Conservation (phyloP, 2,888 invertebrate genomes). For the Oscheius onirici region DNA sequence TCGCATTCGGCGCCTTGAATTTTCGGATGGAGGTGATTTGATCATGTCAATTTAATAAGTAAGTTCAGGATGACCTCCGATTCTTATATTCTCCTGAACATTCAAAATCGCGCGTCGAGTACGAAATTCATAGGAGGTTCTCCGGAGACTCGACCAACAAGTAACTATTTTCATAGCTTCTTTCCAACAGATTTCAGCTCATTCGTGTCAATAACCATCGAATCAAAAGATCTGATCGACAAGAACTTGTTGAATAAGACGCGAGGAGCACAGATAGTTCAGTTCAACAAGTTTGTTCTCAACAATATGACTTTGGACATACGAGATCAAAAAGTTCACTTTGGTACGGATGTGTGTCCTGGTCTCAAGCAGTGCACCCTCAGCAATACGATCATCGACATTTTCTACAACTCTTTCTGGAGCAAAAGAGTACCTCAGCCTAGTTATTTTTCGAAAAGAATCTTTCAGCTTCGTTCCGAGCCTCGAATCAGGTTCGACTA, state of each 20-base stretch:
- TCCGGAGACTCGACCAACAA: constrained; percentile 69
- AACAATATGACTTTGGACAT: constrained; percentile 66
- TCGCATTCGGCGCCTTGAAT: constrained; percentile 63
- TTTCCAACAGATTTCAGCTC: constrained; percentile 52
- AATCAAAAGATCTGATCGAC: constrained; percentile 49
- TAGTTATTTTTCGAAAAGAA: too few relatives aligned
- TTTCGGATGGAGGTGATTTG: constrained; percentile 64
- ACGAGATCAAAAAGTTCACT: constrained; percentile 53
- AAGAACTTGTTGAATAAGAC: constrained; percentile 59
- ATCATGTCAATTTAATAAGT: too few relatives aligned
- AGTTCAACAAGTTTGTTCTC: constrained; percentile 63
- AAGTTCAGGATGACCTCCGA: constrained; percentile 67
- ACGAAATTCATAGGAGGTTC: constrained; percentile 68
- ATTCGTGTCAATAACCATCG: constrained; percentile 67
- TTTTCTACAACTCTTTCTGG: constrained; percentile 68
- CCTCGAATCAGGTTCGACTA: constrained; percentile 64
- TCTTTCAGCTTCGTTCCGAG: constrained; percentile 63
- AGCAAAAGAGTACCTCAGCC: constrained; percentile 63
- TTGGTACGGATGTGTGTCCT: constrained; percentile 67
- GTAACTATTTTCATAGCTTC: too few relatives aligned
- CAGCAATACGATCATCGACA: constrained; percentile 65
- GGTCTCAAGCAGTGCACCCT: constrained; percentile 61
- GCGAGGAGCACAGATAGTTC: constrained; percentile 45
- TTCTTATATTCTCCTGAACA: constrained; percentile 70
- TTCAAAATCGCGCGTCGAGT: constrained; percentile 68